A percentile compares a stretch with the other conserved stretches of the same genome.
phyloP scores from a whole-genome alignment of 2,113 vertebrate species.

The Odontesthes bonariensis region DNA sequence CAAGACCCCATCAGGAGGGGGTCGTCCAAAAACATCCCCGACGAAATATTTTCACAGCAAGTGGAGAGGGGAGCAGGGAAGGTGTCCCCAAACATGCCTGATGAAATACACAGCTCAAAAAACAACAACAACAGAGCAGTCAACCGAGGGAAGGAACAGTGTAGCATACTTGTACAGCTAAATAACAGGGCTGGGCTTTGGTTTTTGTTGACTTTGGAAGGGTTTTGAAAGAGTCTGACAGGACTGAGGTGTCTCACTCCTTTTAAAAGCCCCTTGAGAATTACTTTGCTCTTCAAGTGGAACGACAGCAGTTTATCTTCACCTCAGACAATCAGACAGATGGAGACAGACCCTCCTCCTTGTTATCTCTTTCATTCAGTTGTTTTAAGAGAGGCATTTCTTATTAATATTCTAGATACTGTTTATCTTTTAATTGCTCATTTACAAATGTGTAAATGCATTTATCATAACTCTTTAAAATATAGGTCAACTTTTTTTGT shows the following conservation, averaged over 20 bases:
- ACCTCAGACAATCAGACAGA: conserved; percentile 12
- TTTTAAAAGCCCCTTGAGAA: conserved; percentile 65
- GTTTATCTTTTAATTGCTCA: not conserved
- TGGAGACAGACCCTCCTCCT: conserved; percentile 11
- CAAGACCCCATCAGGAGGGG: conserved; percentile 65
- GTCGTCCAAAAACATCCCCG: conserved; percentile 80
- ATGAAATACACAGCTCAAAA: conserved; percentile 37
- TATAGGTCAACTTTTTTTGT: no score
- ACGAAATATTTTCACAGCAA: conserved; percentile 75
- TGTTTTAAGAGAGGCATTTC: not conserved
- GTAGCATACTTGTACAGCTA: conserved; percentile 31
- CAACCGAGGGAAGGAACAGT: conserved; percentile 39
- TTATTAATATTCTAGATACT: not conserved
- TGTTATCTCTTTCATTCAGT: not conserved
- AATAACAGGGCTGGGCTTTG: conserved; percentile 29
- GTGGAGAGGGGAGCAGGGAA: conserved; percentile 73
- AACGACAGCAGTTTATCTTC: conserved; percentile 68
- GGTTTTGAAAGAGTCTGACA: conserved; percentile 51
- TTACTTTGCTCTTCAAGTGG: conserved; percentile 65
- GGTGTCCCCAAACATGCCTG: conserved; percentile 68
- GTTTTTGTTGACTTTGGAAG: conserved; percentile 71
- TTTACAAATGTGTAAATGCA: not conserved
- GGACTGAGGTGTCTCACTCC: conserved; percentile 33
- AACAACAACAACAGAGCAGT: conserved; percentile 34
- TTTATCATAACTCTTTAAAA: not conserved